phyloP scores from a whole-genome alignment of 2,797 vertebrate species.

The Botia kubotai region DNA sequence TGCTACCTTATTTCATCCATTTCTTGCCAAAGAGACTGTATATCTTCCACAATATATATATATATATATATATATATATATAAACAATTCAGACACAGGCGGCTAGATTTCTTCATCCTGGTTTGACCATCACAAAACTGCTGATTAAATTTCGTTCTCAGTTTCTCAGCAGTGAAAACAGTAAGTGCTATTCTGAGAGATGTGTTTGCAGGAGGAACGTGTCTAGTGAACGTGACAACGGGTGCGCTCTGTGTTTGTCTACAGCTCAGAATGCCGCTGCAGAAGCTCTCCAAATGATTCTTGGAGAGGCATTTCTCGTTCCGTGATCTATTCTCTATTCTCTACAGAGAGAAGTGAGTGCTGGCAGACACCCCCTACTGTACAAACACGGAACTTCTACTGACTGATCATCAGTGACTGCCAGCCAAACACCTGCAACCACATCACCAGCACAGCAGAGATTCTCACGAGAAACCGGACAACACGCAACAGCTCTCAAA shows the following conservation, averaged over 20 bases:
- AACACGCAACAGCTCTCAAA: conserved; percentile 18
- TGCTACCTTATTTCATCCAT: neutral
- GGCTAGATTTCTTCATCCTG: neutral
- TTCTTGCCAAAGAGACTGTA: neutral
- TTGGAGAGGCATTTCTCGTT: conserved; percentile 47
- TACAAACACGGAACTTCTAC: conserved; percentile 56
- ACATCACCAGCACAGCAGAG: conserved; percentile 14
- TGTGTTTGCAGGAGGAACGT: conserved; percentile 37
- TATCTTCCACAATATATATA: no score
- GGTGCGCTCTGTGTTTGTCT: conserved; percentile 17
- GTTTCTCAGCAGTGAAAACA: conserved; percentile 10
- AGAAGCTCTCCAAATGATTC: conserved; percentile 39
- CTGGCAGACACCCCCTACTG: conserved; percentile 66
- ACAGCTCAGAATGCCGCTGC: conserved; percentile 35
- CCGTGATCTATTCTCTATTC: conserved; percentile 35
- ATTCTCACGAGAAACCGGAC: conserved; percentile 7
- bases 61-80: no score
- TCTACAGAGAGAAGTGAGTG: conserved; percentile 43
- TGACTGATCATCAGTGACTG: conserved; percentile 20
- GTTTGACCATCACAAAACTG: neutral
- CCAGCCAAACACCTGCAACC: conserved; percentile 24
- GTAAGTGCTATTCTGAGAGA: neutral
- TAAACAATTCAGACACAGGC: neutral
- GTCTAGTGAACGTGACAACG: conserved; percentile 19
- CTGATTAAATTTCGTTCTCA: conserved; percentile 14